phyloP scores from a whole-genome alignment of 2,113 vertebrate species.

The Lucifuga dentata region DNA sequence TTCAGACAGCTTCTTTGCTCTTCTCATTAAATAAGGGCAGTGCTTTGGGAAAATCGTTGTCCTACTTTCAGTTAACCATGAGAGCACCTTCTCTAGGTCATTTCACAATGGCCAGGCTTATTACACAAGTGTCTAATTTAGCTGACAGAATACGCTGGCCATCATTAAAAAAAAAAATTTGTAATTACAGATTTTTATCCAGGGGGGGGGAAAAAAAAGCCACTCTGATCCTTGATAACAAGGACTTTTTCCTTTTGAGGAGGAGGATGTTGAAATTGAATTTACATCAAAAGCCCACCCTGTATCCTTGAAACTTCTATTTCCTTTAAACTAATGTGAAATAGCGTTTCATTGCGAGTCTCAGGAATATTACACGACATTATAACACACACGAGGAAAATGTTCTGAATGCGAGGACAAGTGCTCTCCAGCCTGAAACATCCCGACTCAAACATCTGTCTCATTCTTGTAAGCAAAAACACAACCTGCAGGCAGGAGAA shows the following conservation, averaged over 20 bases:
- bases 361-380: slow-evolving; percentile 3
- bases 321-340: slow-evolving; percentile 14
- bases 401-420: slow-evolving; percentile 25
- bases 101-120: slow-evolving; percentile 47
- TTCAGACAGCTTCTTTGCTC: slow-evolving; percentile 50
- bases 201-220: slow-evolving; percentile 29
- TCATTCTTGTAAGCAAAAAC: slow-evolving; percentile 1
- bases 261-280: slow-evolving; percentile 4
- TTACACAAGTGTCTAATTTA: slow-evolving; percentile 53
- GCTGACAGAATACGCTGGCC: slow-evolving; percentile 22
- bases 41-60: slow-evolving; percentile 54
- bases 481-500: neutral
- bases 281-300: slow-evolving; percentile 13
- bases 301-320: slow-evolving; percentile 2
- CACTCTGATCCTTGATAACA: slow-evolving; percentile 2
- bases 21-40: slow-evolving; percentile 59
- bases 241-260: neutral
- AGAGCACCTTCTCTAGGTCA: slow-evolving; percentile 58
- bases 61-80: slow-evolving; percentile 70
- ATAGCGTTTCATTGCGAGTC: slow-evolving; percentile 3
- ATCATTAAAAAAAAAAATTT: slow-evolving; percentile 33
- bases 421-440: slow-evolving; percentile 31
- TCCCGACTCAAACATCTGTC: slow-evolving; percentile 16
- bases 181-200: slow-evolving; percentile 40
- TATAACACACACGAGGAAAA: slow-evolving; percentile 5